phyloP scores from a whole-genome alignment of 2,797 vertebrate species.

The Prionace glauca region DNA sequence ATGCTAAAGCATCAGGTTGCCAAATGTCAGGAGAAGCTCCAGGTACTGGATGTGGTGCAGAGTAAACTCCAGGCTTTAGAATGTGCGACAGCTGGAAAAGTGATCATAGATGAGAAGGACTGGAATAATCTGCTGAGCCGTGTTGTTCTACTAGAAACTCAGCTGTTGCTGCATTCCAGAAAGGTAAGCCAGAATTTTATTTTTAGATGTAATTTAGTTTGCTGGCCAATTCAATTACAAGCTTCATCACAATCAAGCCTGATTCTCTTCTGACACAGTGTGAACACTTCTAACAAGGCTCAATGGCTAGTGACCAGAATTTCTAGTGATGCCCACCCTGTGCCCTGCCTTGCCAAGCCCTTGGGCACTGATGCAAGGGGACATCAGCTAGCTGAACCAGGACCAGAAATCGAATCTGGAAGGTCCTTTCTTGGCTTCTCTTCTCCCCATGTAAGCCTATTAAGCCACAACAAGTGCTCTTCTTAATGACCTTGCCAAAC shows the following conservation, averaged over 20 bases:
- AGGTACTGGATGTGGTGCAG: conserved; percentile 61
- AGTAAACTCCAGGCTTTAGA: conserved; percentile 63
- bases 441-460: not conserved
- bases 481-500: not conserved
- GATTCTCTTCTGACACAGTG: not conserved
- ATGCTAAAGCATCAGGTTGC: conserved; percentile 60
- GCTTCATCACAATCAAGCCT: not conserved
- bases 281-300: not conserved
- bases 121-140: conserved; percentile 81
- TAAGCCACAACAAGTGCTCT: not conserved
- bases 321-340: not conserved
- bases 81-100: conserved; percentile 62
- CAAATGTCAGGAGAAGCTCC: conserved; percentile 62
- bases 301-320: not conserved
- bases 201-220: not conserved
- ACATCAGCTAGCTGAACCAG: not conserved
- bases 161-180: conserved; percentile 60
- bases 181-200: conserved; percentile 56
- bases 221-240: not conserved
- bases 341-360: not conserved
- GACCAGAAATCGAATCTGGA: not conserved
- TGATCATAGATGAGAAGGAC: conserved; percentile 63
- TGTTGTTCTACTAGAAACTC: conserved; percentile 80
- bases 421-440: not conserved
- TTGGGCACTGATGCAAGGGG: not conserved